Base-by-base conservation (phyloP, 2,888 invertebrate genomes). In the Aphodius granarius region DNA sequence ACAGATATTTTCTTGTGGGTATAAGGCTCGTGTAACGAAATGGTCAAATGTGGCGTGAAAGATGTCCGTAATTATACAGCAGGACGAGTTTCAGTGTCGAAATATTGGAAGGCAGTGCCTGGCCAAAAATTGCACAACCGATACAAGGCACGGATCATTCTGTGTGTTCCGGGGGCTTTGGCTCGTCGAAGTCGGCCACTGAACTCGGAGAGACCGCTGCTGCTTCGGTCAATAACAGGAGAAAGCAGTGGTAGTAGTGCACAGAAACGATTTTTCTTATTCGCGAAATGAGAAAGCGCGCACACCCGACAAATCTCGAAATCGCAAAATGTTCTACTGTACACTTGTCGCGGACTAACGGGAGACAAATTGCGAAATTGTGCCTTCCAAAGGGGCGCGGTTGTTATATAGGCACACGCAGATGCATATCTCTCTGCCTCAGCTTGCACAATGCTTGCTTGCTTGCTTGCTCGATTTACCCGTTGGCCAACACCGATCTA, bases 151-250 rank as follows among this genome's bases (percentile, higher is more conserved):
- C n/a, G n/a, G n/a, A n/a, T 13, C 43, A 43, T 43, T 43, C 43
- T 43, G 43, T 43, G 43, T 75, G 78, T 77, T 84, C 84, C 83
- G 83, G 83, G 83, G 82, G 83, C 83, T 83, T 84, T 82, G 84
- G 81, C 83, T 78, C 75, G 75, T 73, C 72, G 73, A 73, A 21
- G 78, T 71, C 77, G 79, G 79, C 75, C 78, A 79, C 75, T 79
- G 79, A 79, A 79, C 79, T 76, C 76, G 74, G 18, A 75, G 18
- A 75, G 76, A 74, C 72, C 77, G 76, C 79, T 77, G 75, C 79
- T n/a, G 63, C 73, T 64, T 66, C 75, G 75, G 72, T 75, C 77
- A 77, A 78, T 79, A 77, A 77, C 76, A 78, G n/a, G 79, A 79
- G 79, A 79, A 78, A 79, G 79, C 79, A 74, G 77, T 65, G 23